Conservation (phyloP, 2,113 vertebrate species). For the Hypomesus transpacificus region DNA sequence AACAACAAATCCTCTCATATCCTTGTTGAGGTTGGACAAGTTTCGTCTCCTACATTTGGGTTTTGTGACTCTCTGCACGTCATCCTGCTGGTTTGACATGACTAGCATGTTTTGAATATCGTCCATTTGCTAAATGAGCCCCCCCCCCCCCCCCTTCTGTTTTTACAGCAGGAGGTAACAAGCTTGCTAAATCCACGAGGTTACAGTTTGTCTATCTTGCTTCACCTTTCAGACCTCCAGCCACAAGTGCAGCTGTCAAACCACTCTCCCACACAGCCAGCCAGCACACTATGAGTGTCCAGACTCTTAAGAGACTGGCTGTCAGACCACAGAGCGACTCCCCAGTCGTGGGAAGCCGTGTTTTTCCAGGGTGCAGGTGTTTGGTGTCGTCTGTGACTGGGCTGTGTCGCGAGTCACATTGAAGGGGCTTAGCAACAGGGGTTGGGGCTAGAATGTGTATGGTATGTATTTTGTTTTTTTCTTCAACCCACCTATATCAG, state of each 20-base stretch:
- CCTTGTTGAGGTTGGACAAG: conserved; percentile 15
- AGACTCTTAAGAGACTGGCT: conserved; percentile 25
- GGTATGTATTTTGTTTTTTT: too few species aligned
- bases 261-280: conserved; percentile 48
- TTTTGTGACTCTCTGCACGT: conserved; percentile 35
- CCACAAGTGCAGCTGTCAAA: conserved; percentile 54
- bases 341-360: conserved; percentile 10
- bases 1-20: conserved; percentile 41
- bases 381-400: conserved; percentile 37
- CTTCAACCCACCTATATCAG: background rate
- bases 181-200: too few species aligned
- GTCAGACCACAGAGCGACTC: conserved; percentile 39
- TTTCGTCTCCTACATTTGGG: conserved; percentile 57
- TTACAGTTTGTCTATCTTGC: background rate
- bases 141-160: background rate
- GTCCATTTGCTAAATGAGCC: conserved; percentile 55
- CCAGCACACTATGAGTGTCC: conserved; percentile 22
- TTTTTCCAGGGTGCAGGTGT: conserved; percentile 44
- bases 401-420: conserved; percentile 38
- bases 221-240: conserved; percentile 6
- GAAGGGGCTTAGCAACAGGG: conserved; percentile 37
- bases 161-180: too few species aligned
- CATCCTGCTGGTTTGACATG: conserved; percentile 42
- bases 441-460: conserved; percentile 23
- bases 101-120: conserved; percentile 50